Percentiles rank a stretch among this genome's conserved stretches.
Conservation (phyloP, 2,888 invertebrate genomes). For the Eupithecia inturbata region DNA sequence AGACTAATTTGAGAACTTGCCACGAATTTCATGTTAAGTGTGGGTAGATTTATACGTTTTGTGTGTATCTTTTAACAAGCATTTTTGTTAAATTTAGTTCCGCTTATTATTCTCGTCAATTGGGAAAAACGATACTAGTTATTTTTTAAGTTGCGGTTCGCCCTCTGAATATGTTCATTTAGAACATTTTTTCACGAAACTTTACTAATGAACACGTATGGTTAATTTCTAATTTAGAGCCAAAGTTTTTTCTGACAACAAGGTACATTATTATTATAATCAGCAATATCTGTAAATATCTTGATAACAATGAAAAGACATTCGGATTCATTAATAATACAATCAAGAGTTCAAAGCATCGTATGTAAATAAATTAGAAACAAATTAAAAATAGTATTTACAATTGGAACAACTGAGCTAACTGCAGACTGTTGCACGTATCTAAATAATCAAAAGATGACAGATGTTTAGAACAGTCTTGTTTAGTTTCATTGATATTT, state of each 20-base stretch:
- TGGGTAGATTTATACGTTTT: background rate
- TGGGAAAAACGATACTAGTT: background rate
- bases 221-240: background rate
- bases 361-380: background rate
- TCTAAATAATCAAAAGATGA: background rate
- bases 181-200: background rate
- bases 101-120: background rate
- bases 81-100: background rate
- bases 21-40: background rate
- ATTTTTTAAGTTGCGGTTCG: background rate
- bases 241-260: background rate
- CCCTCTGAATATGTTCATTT: no score
- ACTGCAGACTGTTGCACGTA: no score
- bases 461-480: background rate
- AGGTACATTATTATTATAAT: no score
- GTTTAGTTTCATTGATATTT: conserved; percentile 21
- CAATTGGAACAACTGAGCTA: no score
- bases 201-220: background rate
- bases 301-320: background rate
- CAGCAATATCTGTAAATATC: background rate
- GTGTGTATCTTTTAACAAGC: background rate
- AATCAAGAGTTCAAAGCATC: background rate
- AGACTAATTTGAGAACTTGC: background rate
- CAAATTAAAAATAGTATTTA: no score
- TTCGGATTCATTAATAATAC: background rate